phyloP scores from a whole-genome alignment of 2,888 invertebrate genomes.

The Dicranocentrus wangi region DNA sequence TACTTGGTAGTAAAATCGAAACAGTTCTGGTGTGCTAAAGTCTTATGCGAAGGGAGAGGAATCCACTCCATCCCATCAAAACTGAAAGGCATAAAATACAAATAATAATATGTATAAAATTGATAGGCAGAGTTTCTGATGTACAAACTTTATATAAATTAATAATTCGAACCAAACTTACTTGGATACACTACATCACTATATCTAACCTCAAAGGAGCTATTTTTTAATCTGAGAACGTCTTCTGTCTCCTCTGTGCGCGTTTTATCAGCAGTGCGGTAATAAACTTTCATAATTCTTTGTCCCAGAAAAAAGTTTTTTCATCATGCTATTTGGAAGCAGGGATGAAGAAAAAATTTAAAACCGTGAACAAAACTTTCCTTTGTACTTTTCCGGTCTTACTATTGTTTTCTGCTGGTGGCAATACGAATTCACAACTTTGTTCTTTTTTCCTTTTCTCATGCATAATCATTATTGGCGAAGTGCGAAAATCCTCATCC shows the following conservation, averaged over 20 bases:
- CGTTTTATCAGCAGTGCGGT: conserved; percentile 12
- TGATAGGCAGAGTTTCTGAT: too few species aligned
- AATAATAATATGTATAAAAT: too few species aligned
- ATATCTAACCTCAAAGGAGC: neutral
- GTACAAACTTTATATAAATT: too few species aligned
- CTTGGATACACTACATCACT: too few species aligned
- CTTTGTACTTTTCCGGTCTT: neutral
- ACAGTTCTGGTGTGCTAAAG: too few species aligned
- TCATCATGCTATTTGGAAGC: conserved; percentile 10
- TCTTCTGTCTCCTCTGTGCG: neutral
- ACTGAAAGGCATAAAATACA: too few species aligned
- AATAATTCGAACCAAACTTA: too few species aligned
- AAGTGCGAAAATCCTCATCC: conserved; percentile 32
- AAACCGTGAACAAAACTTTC: neutral
- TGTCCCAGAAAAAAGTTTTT: conserved; percentile 25
- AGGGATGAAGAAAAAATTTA: conserved; percentile 17
- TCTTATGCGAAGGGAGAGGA: too few species aligned
- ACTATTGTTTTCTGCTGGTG: neutral
- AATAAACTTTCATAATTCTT: conserved; percentile 24
- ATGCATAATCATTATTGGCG: conserved; percentile 39
- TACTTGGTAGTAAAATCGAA: too few species aligned
- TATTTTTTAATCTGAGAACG: neutral
- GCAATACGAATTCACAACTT: conserved; percentile 14
- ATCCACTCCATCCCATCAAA: too few species aligned
- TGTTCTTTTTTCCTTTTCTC: neutral